phyloP scores from a whole-genome alignment of 2,113 vertebrate species.

The Crocuta crocuta region DNA sequence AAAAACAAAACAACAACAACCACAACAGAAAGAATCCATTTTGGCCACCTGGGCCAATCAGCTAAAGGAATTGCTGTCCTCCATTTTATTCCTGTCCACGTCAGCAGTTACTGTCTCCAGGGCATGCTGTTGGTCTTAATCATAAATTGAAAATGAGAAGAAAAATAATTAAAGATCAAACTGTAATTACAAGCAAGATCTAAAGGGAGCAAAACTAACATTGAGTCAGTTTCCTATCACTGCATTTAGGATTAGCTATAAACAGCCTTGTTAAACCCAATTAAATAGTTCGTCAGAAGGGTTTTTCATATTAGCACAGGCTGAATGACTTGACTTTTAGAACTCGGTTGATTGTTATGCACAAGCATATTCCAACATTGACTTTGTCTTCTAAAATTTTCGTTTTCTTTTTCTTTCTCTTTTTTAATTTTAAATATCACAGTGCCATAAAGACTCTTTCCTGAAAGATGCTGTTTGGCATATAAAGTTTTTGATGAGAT shows the following conservation, averaged over 20 bases:
- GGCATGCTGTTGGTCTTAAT: constrained; percentile 83
- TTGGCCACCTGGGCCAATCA: constrained; percentile 6
- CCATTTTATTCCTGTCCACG: constrained; percentile 78
- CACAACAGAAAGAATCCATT: constrained; percentile 61
- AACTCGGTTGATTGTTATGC: constrained; percentile 48
- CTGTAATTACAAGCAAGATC: constrained; percentile 86
- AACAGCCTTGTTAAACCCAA: constrained; percentile 83
- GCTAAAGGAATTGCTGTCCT: constrained; percentile 64
- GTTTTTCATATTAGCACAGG: constrained; percentile 78
- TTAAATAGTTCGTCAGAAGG: constrained; percentile 83
- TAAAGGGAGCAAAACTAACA: constrained; percentile 84
- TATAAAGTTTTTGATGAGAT: background rate
- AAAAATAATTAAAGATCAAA: constrained; percentile 88
- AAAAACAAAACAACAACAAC: background rate
- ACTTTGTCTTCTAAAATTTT: constrained; percentile 15
- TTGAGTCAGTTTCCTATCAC: constrained; percentile 81
- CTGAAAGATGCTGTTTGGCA: background rate
- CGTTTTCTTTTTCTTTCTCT: background rate
- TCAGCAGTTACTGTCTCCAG: constrained; percentile 81
- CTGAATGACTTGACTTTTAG: constrained; percentile 73
- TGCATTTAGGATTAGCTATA: constrained; percentile 84
- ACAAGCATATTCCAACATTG: background rate
- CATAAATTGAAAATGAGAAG: constrained; percentile 86
- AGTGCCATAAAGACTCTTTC: background rate
- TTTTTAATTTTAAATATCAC: background rate